A percentile compares a stretch with the other conserved stretches of the same genome.
Conservation (phyloP, 2,888 invertebrate genomes). For the Synergus japonicus region DNA sequence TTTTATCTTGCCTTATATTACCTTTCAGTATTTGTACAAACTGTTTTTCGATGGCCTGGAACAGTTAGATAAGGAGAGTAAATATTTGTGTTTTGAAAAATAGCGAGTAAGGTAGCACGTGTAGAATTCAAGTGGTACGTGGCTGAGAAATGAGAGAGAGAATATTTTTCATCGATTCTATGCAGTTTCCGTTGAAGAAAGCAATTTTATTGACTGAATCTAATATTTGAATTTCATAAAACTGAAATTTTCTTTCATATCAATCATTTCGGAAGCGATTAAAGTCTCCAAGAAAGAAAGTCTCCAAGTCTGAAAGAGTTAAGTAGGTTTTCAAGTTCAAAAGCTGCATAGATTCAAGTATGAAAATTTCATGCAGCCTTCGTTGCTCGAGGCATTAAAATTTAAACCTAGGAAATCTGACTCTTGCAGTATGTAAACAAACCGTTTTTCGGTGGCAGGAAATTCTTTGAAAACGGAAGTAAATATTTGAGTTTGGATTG, state of each 20-base stretch:
- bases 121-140: background rate
- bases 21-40: slow-evolving; percentile 7
- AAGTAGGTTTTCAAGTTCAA: background rate
- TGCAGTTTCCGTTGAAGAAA: background rate
- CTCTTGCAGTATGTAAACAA: too few species aligned
- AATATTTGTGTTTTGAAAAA: slow-evolving; percentile 24
- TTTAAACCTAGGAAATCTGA: too few species aligned
- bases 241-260: background rate
- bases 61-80: background rate
- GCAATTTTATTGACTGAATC: background rate
- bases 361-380: too few species aligned
- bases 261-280: background rate
- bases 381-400: too few species aligned
- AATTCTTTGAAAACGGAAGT: too few species aligned
- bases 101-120: background rate
- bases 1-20: background rate
- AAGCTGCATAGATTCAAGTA: too few species aligned
- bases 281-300: too few species aligned
- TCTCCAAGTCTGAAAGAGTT: background rate
- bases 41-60: background rate
- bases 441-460: too few species aligned
- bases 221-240: background rate
- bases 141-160: background rate
- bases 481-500: too few species aligned
- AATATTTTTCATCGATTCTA: background rate